Base-by-base conservation (phyloP, 2,888 invertebrate species). In the Amiota mariae region DNA sequence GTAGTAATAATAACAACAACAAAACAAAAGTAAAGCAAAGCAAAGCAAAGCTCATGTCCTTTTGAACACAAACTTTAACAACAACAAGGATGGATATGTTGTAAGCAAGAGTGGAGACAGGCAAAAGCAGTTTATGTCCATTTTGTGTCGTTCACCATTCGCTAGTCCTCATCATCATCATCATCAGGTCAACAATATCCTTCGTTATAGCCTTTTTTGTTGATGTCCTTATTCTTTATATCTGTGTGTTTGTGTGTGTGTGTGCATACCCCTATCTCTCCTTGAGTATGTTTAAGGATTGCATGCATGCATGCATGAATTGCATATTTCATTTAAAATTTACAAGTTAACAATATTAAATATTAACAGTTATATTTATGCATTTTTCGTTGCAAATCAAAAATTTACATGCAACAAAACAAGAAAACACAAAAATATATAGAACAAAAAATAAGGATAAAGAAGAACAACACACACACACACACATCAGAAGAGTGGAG, bases 271-370 rank as follows among this genome's bases (percentile, higher is more conserved):
- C 24, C 3, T 24, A 2, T 24, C 24, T 24, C 24, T 24, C 24
- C 24, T 24, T n/a, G n/a, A n/a, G n/a, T n/a, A n/a, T 24, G 24
- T 24, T 1, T 2, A 24, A 24, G 24, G 36, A 4, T 0, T 36
- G 67, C 73, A 80, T 77, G 49, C 68, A 68, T 59, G 59, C 61
- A 70, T 73, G 70, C 76, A 36, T 36, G 36, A 36, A 36, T 72
- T 78, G 77, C 76, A 85, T 87, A 86, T 87, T 87, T 87, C 85
- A 87, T 86, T 86, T 78, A 79, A 84, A 82, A 84, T 87, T 85
- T 86, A 84, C 82, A 87, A 85, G 82, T 84, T 85, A 86, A 86
- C 85, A 87, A 81, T 80, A 87, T 87, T 84, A 85, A 85, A 87
- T 87, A 86, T 87, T 86, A 86, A 86, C 87, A 85, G 82, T 85